Evolutionary conservation across 2,113 vertebrate species (phyloP).

Genomic region (Macrotus californicus): DNA sequence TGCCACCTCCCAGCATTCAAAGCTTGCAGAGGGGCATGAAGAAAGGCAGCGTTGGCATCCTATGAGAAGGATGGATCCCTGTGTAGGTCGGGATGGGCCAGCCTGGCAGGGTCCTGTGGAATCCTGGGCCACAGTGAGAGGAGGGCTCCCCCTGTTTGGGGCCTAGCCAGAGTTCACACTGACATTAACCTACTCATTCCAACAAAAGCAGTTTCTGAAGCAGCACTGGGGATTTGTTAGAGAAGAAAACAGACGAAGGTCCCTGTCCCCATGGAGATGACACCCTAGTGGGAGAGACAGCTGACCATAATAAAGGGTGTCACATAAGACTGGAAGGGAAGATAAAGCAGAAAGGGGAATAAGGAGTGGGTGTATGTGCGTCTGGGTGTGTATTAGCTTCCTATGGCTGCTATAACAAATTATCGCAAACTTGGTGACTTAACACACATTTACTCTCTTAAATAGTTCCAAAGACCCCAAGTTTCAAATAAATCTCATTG

Average conservation of each 20-base stretch:
- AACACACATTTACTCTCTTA: neutral
- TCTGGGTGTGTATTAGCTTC: neutral
- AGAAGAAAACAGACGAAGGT: neutral
- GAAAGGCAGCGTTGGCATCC: neutral
- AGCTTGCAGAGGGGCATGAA: neutral
- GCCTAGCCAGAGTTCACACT: neutral
- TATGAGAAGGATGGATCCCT: neutral
- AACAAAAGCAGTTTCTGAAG: neutral
- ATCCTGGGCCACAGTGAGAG: neutral
- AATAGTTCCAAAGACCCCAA: neutral
- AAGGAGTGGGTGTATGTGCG: accelerated
- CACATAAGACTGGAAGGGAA: neutral
- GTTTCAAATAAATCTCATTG: neutral
- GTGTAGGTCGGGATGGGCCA: neutral
- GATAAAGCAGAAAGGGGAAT: neutral
- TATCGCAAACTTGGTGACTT: neutral
- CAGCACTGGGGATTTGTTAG: neutral
- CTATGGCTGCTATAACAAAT: neutral
- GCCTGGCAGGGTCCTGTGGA: neutral
- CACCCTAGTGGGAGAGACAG: neutral
- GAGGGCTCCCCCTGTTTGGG: neutral
- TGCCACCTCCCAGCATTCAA: neutral
- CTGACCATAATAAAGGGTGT: neutral
- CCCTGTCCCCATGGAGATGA: neutral
- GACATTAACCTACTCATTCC: neutral